A percentile compares a stretch with the other conserved stretches of the same genome.
These are phyloP conservation scores for Germaria angustata DNA, from an alignment of 2,888 invertebrate genomes.

Conservation along the genomic window DNA sequence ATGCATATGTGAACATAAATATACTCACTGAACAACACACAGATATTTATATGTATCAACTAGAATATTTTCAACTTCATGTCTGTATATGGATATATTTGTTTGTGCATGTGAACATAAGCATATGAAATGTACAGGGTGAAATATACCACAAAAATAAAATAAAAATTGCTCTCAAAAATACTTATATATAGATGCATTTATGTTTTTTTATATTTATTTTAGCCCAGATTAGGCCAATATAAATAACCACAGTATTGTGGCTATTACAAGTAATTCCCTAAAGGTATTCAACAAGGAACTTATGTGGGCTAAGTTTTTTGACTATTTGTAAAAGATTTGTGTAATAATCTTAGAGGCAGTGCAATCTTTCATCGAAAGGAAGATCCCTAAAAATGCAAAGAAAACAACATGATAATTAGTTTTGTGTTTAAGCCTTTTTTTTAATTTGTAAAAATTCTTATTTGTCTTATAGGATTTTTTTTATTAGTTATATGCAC, in stretches of 20 bases:
- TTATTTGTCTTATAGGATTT: no score
- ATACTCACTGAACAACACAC: not conserved
- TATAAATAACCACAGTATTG: constrained; percentile 32
- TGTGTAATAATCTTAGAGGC: not conserved
- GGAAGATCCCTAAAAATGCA: no score
- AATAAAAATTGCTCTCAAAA: not conserved
- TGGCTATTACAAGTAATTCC: constrained; percentile 29
- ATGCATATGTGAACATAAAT: not conserved
- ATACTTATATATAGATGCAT: no score
- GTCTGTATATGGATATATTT: not conserved
- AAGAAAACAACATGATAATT: no score
- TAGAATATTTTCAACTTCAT: not conserved
- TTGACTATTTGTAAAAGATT: not conserved
- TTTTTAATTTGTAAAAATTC: no score
- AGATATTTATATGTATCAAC: not conserved
- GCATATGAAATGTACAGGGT: constrained; percentile 44
- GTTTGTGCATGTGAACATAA: constrained; percentile 32
- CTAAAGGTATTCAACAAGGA: constrained; percentile 17
- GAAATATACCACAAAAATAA: constrained; percentile 21
- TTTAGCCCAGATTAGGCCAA: constrained; percentile 58
- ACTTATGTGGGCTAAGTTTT: not conserved
- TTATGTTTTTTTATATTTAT: no score
- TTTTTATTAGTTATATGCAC: no score
- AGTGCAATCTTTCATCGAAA: no score
- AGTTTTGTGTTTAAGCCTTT: no score